Evolutionary conservation across 2,113 vertebrate species (phyloP), one percentile per base, ranked within the genome.

Genomic region (Burhinus oedicnemus): DNA sequence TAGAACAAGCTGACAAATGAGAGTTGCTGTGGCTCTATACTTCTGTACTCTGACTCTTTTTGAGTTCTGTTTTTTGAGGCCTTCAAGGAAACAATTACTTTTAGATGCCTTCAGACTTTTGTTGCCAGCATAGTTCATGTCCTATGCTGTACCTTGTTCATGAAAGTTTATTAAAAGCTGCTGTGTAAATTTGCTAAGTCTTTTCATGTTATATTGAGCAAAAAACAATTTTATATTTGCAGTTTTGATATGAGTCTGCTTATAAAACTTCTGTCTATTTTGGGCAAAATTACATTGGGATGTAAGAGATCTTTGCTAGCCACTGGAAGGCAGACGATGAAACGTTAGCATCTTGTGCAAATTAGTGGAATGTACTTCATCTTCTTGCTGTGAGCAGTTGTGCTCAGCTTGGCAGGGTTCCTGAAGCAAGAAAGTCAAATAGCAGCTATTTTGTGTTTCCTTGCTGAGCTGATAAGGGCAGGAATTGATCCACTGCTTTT

Each of bases 401-500:
- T 89, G 80, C 60, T 89, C 51, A 83, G 32, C 58, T 75, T 96
- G 96, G 89, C 88, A 86, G 88, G 80, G 80, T 83, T 96, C 66
- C 76, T 93, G 71, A 88, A 62, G 85, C 51, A 83, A 71, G 65
- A 70, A 90, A 93, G 77, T 95, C 72, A 92, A 90, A 90, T 93
- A 90, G 79, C 64, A 94, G 79, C 90, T 92, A 86, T 92, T 97
- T 92, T 81, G 32, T 0, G 2, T 95, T 94, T 64, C 47, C 90
- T 96, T 90, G 90, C 79, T 97, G 95, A 90, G 94, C 85, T 92
- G 95, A 92, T 92, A 58, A 92, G 79, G 49, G 55, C 14, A 40
- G 82, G 60, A 97, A 95, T 97, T 86, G 93, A 90, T 94, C 79
- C 47, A 42, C n/a, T 75, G 69, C 80, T 94, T 91, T 93, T 93